phyloP scores from a whole-genome alignment of 2,113 vertebrate species.

The Scalopus aquaticus region DNA sequence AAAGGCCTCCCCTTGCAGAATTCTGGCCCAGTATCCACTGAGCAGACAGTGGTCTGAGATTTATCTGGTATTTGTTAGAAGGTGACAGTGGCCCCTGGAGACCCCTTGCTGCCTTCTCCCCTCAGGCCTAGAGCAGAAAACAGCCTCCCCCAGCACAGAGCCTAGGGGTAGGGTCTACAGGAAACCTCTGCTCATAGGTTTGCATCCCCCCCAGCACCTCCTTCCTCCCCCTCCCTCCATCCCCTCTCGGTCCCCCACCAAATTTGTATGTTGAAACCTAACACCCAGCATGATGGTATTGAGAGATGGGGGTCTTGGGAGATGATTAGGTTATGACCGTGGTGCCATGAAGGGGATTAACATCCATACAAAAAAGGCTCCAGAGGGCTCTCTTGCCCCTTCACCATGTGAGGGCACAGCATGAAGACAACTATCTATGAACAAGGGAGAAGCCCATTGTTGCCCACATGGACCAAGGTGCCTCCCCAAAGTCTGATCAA shows the following conservation, averaged over 20 bases:
- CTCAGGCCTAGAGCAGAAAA: neutral
- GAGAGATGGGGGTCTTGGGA: neutral
- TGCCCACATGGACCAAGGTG: too few species aligned
- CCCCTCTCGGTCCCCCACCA: neutral
- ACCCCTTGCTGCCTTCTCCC: neutral
- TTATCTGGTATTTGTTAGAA: neutral
- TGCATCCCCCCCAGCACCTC: neutral
- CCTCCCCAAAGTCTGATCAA: neutral
- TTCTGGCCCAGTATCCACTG: neutral
- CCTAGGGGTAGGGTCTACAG: rapidly evolving
- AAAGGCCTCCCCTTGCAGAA: rapidly evolving
- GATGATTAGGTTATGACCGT: neutral
- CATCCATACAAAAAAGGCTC: neutral
- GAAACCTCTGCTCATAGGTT: neutral
- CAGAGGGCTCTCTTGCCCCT: neutral
- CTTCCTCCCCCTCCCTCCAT: neutral
- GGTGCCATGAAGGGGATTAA: neutral
- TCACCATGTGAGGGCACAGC: neutral
- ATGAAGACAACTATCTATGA: neutral
- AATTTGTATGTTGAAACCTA: neutral
- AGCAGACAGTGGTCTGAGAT: neutral
- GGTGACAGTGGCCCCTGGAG: too few species aligned
- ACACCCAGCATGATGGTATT: neutral
- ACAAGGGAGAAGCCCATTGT: neutral
- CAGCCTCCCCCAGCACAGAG: neutral